A percentile compares a stretch with the other conserved stretches of the same genome.
Conservation (phyloP, 2,888 invertebrate species). For the Gnatocerus cornutus region DNA sequence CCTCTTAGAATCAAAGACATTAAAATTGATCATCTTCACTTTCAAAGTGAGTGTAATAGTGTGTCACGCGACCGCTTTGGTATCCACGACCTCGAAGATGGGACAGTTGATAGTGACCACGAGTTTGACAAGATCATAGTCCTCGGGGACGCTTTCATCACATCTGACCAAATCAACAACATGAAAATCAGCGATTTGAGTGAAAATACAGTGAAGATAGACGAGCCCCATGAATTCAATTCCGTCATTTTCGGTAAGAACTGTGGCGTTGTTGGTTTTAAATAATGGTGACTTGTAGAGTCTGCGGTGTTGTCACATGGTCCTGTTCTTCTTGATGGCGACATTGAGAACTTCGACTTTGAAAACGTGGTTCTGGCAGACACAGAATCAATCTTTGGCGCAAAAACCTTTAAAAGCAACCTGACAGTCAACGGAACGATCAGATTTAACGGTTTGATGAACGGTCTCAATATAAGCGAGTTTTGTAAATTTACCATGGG, state of each 20-base stretch:
- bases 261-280: not conserved
- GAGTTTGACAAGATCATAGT: constrained; percentile 65
- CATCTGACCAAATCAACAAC: constrained; percentile 68
- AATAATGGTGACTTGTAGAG: constrained; percentile 55
- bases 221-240: constrained; percentile 66
- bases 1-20: constrained; percentile 56
- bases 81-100: constrained; percentile 65
- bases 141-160: constrained; percentile 64
- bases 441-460: constrained; percentile 63
- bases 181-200: constrained; percentile 66
- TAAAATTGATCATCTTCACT: constrained; percentile 68
- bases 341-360: constrained; percentile 69
- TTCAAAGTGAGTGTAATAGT: constrained; percentile 69
- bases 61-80: constrained; percentile 69
- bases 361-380: constrained; percentile 68
- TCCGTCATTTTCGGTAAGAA: constrained; percentile 70
- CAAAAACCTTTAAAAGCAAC: constrained; percentile 63
- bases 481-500: constrained; percentile 63
- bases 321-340: constrained; percentile 61
- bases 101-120: constrained; percentile 65
- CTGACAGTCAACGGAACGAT: constrained; percentile 63
- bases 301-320: constrained; percentile 53
- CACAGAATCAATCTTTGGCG: constrained; percentile 58
- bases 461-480: constrained; percentile 64
- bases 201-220: constrained; percentile 66